Base-by-base conservation (phyloP, 2,888 invertebrate species). In the Ophion slaviceki region DNA sequence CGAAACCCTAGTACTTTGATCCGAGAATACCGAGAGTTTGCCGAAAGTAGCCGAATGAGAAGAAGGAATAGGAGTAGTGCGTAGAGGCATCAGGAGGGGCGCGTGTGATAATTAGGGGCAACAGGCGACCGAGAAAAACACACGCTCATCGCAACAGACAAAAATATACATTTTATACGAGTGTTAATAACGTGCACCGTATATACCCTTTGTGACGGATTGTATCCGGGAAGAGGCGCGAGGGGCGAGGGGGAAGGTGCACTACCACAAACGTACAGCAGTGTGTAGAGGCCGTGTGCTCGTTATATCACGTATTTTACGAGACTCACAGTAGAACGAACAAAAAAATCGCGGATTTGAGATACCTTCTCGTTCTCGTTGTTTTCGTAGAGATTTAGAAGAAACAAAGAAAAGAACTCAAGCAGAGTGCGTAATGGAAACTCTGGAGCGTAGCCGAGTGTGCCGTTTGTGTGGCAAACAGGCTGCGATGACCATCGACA, bases 381-480 rank as follows among this genome's bases (percentile, higher is more conserved):
- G 32, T 57, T n/a, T 36, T 59, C 20, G n/a, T 59, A 72, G 53
- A 53, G 14, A 53, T 53, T 59, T 36, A 40, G 32, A 70, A 47
- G 8, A 70, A 70, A 28, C 3, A 53, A 53, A 53, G 14, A 47
- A 47, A 53, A 53, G 8, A 53, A 53, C 17, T 1, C 17, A 36
- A 40, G 68, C 45, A 64, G 17, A 53, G 61, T 36, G 82, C 78
- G 87, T 80, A 80, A 93, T 93, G 93, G 93, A 93, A 90, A 93
- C 93, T 68, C 90, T 93, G 83, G 93, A 93, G 71, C 89, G 90
- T 62, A 92, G 92, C 78, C 91, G 91, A 77, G 90, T 92, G 82
- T 93, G 93, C 87, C 92, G 93, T 76, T 89, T 93, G 53, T 93
- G 93, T 86, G 93, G 93, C 78, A 91, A 92, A 66, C 88, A 91